These are phyloP conservation scores for Ormia ochracea DNA, from an alignment of 2,888 invertebrate species.

Conservation along the genomic window DNA sequence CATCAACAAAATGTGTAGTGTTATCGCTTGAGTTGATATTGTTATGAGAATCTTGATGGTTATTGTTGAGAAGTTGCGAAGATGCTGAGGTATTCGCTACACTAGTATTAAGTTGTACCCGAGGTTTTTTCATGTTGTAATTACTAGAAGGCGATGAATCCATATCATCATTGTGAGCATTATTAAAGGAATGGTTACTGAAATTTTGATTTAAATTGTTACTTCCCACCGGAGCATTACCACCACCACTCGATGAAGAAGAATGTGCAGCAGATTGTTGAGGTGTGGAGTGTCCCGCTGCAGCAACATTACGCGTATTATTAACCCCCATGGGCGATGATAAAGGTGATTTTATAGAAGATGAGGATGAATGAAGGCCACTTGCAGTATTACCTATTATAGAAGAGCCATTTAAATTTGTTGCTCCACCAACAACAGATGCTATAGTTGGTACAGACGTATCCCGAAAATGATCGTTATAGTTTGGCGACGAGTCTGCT, in stretches of 20 bases:
- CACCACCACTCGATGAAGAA: conserved; percentile 66
- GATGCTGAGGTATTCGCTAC: conserved; percentile 15
- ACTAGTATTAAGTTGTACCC: conserved; percentile 68
- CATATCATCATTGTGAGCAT: conserved; percentile 66
- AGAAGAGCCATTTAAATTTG: conserved; percentile 60
- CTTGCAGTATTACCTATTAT: conserved; percentile 16
- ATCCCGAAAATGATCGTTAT: conserved; percentile 70
- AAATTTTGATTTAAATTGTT: conserved; percentile 41
- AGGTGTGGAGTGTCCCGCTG: conserved; percentile 51
- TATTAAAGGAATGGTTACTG: conserved; percentile 56
- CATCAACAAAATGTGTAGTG: conserved; percentile 66
- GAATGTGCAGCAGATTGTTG: conserved; percentile 63
- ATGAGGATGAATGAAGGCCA: conserved; percentile 73
- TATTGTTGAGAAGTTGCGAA: conserved; percentile 43
- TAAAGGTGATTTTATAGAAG: conserved; percentile 75
- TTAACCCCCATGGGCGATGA: conserved; percentile 70
- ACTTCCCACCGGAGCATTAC: conserved; percentile 14
- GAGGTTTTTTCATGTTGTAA: conserved; percentile 72
- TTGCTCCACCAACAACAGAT: conserved; percentile 22
- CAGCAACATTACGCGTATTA: conserved; percentile 60
- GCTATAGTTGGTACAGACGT: conserved; percentile 54
- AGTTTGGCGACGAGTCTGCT: conserved; percentile 70
- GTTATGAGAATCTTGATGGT: conserved; percentile 36
- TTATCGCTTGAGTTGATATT: conserved; percentile 56
- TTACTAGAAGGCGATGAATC: conserved; percentile 69